Evolutionary conservation across 2,113 vertebrate genomes (phyloP).

Genomic region (Aegotheles bennettii): DNA sequence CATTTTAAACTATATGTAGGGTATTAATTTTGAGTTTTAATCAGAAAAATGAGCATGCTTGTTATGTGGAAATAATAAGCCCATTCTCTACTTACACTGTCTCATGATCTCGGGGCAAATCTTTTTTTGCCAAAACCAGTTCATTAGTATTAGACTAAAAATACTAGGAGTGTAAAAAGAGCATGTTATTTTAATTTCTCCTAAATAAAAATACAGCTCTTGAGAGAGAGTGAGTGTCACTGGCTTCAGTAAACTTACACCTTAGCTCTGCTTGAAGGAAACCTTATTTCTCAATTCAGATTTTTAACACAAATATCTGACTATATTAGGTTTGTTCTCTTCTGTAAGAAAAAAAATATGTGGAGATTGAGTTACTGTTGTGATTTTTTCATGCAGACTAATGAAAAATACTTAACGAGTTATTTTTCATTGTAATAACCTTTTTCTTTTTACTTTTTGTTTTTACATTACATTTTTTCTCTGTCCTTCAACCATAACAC

Average conservation of each 20-base stretch:
- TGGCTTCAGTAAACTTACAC: not conserved
- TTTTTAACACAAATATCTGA: not conserved
- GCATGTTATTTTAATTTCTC: not conserved
- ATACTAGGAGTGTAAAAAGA: not conserved
- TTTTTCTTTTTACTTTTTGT: not conserved
- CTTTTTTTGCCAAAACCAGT: not conserved
- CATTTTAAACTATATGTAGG: not conserved
- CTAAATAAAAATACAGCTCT: not conserved
- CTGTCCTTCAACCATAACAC: not conserved
- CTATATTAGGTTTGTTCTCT: not conserved
- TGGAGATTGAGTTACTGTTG: not conserved
- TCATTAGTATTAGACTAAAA: not conserved
- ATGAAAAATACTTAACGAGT: not conserved
- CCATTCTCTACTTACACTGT: not conserved
- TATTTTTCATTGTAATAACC: not conserved
- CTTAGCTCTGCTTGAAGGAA: not conserved
- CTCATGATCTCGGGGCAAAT: not conserved
- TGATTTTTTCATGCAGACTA: not conserved
- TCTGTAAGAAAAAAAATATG: not conserved
- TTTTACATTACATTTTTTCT: not conserved
- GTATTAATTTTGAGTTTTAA: not conserved
- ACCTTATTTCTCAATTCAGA: not conserved
- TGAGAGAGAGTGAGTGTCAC: not conserved
- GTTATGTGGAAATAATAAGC: not conserved
- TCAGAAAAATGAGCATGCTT: not conserved